phyloP scores from a whole-genome alignment of 2,888 invertebrate species.

The Cryptocheilus praepositus region DNA sequence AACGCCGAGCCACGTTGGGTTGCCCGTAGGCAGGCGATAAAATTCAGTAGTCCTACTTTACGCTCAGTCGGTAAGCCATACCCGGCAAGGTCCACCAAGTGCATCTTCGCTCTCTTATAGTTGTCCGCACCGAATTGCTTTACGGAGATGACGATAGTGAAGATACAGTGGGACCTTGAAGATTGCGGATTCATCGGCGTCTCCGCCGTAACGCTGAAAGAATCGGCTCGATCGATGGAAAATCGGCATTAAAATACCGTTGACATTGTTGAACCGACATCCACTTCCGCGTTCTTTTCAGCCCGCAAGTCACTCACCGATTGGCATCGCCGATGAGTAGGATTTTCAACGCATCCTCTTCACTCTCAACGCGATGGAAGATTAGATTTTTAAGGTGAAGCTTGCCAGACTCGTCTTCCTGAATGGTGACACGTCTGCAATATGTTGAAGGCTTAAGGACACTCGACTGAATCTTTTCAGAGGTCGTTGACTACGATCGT shows the following conservation, averaged over 20 bases:
- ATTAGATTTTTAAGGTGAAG: slow-evolving; percentile 76
- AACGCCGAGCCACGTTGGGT: neutral
- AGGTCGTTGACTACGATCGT: no score
- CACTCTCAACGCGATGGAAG: slow-evolving; percentile 74
- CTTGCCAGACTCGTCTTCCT: slow-evolving; percentile 76
- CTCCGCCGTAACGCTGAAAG: slow-evolving; percentile 75
- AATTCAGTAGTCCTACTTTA: slow-evolving; percentile 7
- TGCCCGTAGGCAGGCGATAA: neutral
- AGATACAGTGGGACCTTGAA: slow-evolving; percentile 78
- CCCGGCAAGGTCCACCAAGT: slow-evolving; percentile 78
- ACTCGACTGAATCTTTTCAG: neutral
- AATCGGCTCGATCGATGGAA: slow-evolving; percentile 27
- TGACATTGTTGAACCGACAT: neutral
- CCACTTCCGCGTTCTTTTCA: slow-evolving; percentile 26
- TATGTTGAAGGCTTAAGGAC: slow-evolving; percentile 10
- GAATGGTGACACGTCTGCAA: slow-evolving; percentile 74
- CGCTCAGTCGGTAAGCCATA: slow-evolving; percentile 49
- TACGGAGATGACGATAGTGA: slow-evolving; percentile 76
- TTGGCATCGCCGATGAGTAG: slow-evolving; percentile 76
- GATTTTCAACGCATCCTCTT: slow-evolving; percentile 76
- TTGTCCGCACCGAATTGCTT: slow-evolving; percentile 67
- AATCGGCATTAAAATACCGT: neutral
- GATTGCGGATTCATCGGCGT: slow-evolving; percentile 78
- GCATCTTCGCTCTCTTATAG: slow-evolving; percentile 75
- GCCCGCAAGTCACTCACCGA: slow-evolving; percentile 65